These are phyloP conservation scores for Otocyon megalotis DNA, from an alignment of 2,113 vertebrate genomes.

Conservation along the genomic window DNA sequence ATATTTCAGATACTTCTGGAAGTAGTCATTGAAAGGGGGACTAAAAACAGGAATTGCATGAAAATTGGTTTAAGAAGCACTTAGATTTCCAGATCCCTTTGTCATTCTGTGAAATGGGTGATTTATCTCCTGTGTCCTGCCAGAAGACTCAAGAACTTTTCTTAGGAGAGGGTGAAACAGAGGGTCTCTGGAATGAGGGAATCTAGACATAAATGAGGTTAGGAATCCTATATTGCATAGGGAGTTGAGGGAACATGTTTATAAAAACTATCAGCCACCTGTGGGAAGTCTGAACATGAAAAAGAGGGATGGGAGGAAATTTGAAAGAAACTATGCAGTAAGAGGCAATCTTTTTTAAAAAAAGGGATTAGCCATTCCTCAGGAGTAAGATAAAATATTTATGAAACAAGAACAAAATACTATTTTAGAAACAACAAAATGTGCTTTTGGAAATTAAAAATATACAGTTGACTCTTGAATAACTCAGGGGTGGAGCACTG, in stretches of 20 bases:
- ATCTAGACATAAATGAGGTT: background rate
- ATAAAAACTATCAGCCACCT: background rate
- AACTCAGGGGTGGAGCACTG: background rate
- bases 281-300: constrained; percentile 27
- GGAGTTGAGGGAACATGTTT: background rate
- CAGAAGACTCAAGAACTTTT: constrained; percentile 21
- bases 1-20: background rate
- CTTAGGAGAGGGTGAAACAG: background rate
- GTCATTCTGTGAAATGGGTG: background rate
- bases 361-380: background rate
- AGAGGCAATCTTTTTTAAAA: background rate
- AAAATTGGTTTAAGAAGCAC: background rate
- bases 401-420: background rate
- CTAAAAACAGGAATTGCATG: background rate
- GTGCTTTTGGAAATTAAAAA: background rate
- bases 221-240: background rate
- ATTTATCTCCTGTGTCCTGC: background rate
- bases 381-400: background rate
- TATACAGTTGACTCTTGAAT: background rate
- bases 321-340: background rate
- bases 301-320: background rate
- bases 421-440: background rate
- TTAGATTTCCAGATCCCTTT: background rate
- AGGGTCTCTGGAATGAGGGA: background rate
- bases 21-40: background rate